These are phyloP conservation scores for Drosophila tropicalis DNA, from an alignment of 1,140 invertebrate genomes.

Conservation along the genomic window DNA sequence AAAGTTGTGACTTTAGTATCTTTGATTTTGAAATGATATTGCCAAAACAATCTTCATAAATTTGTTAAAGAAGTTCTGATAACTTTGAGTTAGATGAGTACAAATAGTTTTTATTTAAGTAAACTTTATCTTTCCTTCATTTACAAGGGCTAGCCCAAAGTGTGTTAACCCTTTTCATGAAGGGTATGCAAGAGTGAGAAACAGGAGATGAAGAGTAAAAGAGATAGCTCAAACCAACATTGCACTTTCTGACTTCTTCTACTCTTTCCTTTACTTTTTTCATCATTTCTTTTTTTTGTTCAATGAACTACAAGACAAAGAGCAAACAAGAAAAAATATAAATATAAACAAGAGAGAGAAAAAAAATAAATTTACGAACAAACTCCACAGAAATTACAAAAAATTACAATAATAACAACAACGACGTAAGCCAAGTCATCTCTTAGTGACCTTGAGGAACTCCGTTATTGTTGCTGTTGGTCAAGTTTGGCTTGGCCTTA, in stretches of 20 bases:
- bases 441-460: constrained; percentile 6
- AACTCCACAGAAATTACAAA: background rate
- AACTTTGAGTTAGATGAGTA: too few species aligned
- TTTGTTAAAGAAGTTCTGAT: too few species aligned
- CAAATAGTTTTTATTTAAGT: too few species aligned
- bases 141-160: too few species aligned
- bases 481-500: constrained; percentile 14
- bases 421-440: constrained; percentile 5
- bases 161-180: background rate
- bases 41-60: too few species aligned
- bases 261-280: background rate
- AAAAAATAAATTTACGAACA: background rate
- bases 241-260: background rate
- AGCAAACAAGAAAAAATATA: background rate
- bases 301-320: constrained; percentile 7
- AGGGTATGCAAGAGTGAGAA: background rate
- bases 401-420: background rate
- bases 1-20: too few species aligned
- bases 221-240: background rate
- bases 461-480: constrained; percentile 4
- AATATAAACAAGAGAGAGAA: background rate
- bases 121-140: too few species aligned
- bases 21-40: too few species aligned
- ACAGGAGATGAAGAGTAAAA: background rate
- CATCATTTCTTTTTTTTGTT: constrained; percentile 13